A percentile compares a stretch with the other conserved stretches of the same genome.
Evolutionary conservation across 2,888 invertebrate species (phyloP).

Genomic region (Piscicola geometra): DNA sequence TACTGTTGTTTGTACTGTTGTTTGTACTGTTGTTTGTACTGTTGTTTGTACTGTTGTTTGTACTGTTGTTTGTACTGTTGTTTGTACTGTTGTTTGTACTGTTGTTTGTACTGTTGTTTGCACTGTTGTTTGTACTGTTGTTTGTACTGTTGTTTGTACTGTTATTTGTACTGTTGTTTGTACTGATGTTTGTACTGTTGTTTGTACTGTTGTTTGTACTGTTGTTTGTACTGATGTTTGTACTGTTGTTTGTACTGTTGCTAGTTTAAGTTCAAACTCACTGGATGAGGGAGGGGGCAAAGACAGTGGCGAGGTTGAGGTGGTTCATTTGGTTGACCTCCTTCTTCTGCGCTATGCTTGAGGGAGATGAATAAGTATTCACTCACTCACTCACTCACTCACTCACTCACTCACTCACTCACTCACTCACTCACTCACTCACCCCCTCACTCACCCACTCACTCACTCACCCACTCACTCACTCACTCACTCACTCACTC

Average conservation of each 20-base stretch:
- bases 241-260: not conserved
- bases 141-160: too few species aligned
- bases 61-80: too few species aligned
- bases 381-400: slow-evolving; percentile 9
- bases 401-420: slow-evolving; percentile 17
- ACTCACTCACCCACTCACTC: slow-evolving; percentile 6
- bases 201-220: too few species aligned
- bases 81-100: too few species aligned
- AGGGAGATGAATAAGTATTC: not conserved
- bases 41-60: too few species aligned
- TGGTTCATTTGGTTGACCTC: not conserved
- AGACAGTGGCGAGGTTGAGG: slow-evolving; percentile 2
- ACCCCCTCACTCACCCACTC: slow-evolving; percentile 50
- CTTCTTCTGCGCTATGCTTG: not conserved
- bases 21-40: too few species aligned
- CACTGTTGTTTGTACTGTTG: too few species aligned
- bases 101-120: too few species aligned
- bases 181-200: too few species aligned
- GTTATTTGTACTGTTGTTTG: too few species aligned
- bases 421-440: slow-evolving; percentile 19
- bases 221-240: too few species aligned
- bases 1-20: too few species aligned
- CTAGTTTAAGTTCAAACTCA: not conserved
- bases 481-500: slow-evolving; percentile 1
- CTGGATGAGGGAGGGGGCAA: slow-evolving; percentile 9